phyloP scores from a whole-genome alignment of 2,113 vertebrate species.

The Perognathus longimembris region DNA sequence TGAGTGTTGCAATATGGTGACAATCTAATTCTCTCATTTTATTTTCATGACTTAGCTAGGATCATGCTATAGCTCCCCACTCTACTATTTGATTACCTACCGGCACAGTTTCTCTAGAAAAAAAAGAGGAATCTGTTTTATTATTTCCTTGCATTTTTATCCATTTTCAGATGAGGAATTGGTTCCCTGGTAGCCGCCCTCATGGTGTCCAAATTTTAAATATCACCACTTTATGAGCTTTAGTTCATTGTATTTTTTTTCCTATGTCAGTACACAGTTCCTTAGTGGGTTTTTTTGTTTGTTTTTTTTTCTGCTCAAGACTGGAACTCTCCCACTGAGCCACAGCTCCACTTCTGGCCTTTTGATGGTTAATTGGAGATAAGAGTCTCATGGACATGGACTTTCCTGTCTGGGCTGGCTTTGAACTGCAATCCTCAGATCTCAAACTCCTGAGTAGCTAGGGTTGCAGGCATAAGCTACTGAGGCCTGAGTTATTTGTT shows the following conservation, averaged over 20 bases:
- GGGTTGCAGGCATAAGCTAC: no score
- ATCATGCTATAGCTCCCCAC: conserved; percentile 16
- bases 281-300: neutral
- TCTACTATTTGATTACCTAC: neutral
- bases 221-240: neutral
- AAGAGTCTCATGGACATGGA: no score
- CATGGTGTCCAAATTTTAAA: conserved; percentile 57
- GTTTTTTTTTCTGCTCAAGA: neutral
- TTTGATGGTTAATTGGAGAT: no score
- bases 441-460: neutral
- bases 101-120: conserved; percentile 22
- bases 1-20: neutral
- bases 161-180: conserved; percentile 38
- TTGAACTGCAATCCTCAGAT: no score
- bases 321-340: no score
- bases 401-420: no score
- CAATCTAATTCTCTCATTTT: conserved; percentile 21
- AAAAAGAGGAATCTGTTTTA: neutral
- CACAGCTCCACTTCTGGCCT: no score
- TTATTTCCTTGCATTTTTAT: conserved; percentile 38
- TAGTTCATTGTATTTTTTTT: neutral
- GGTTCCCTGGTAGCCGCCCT: neutral
- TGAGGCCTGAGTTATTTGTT: no score
- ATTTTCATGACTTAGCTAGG: conserved; percentile 52
- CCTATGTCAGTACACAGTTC: neutral